phyloP scores from a whole-genome alignment of 53 echinoderm and acorn worm genomes.

The Astropecten irregularis region DNA sequence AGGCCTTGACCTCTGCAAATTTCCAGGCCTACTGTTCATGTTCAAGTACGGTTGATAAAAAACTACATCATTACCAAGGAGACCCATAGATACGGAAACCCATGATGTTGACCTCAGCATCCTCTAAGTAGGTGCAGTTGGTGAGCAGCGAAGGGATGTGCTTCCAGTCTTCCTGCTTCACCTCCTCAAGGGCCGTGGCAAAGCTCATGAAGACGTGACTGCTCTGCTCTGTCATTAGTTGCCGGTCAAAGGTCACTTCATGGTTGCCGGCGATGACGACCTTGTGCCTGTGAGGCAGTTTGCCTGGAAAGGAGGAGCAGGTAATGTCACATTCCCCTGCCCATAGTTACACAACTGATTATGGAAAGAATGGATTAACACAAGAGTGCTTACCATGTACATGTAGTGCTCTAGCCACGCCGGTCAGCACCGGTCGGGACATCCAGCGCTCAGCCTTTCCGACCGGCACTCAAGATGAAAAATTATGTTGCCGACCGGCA shows the following conservation, averaged over 20 bases:
- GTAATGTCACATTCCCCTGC: too few species aligned
- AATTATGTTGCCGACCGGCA: too few species aligned
- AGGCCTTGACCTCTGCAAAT: too few species aligned
- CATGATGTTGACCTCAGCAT: constrained; percentile 73
- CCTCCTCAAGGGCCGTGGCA: constrained; percentile 82
- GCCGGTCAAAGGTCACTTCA: constrained; percentile 91
- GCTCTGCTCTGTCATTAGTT: constrained; percentile 87
- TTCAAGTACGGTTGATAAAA: too few species aligned
- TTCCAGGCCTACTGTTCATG: too few species aligned
- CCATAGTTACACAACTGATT: too few species aligned
- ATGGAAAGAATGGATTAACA: too few species aligned
- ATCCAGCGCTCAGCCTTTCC: too few species aligned
- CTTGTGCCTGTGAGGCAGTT: constrained; percentile 87
- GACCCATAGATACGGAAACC: constrained; percentile 95
- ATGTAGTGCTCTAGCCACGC: too few species aligned
- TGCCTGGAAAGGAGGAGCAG: constrained; percentile 48
- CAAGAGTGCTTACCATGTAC: too few species aligned
- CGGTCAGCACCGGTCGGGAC: too few species aligned
- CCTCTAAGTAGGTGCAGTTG: constrained; percentile 91
- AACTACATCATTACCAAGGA: constrained; percentile 85
- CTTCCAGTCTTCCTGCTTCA: constrained; percentile 81
- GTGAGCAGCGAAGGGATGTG: constrained; percentile 65
- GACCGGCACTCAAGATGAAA: too few species aligned
- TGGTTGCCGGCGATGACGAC: constrained; percentile 98
- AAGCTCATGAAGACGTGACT: constrained; percentile 98